A percentile compares a stretch with the other conserved stretches of the same genome.
Evolutionary conservation across 2,113 vertebrate genomes (phyloP).

Genomic region (Sterna hirundo): DNA sequence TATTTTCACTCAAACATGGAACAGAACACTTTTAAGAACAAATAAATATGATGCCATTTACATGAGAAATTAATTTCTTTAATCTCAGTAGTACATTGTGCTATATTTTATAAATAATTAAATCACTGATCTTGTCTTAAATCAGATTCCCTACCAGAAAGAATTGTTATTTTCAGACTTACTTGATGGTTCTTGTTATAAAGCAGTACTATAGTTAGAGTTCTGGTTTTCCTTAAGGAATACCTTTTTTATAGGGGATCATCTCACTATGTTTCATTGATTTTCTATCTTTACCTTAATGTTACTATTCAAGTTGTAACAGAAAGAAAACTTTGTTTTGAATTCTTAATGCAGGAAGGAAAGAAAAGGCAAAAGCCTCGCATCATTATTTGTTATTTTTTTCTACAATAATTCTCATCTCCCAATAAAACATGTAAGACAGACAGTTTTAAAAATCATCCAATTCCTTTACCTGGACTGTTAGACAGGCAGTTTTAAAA

Average conservation of each 20-base stretch:
- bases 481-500: too few relatives aligned
- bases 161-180: neutral
- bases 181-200: neutral
- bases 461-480: neutral
- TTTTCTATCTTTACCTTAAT: neutral
- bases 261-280: neutral
- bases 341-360: neutral
- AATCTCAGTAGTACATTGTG: neutral
- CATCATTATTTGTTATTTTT: neutral
- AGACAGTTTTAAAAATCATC: neutral
- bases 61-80: neutral
- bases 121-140: neutral
- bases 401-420: neutral
- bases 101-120: neutral
- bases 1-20: neutral
- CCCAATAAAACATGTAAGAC: neutral
- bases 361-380: neutral
- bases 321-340: neutral
- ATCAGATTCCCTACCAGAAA: neutral
- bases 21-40: neutral
- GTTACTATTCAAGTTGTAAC: neutral
- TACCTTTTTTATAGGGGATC: neutral
- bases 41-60: neutral
- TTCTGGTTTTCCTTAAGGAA: neutral
- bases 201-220: neutral